Evolutionary conservation across 2,888 invertebrate species (phyloP).

Genomic region (Trisateles emortualis): DNA sequence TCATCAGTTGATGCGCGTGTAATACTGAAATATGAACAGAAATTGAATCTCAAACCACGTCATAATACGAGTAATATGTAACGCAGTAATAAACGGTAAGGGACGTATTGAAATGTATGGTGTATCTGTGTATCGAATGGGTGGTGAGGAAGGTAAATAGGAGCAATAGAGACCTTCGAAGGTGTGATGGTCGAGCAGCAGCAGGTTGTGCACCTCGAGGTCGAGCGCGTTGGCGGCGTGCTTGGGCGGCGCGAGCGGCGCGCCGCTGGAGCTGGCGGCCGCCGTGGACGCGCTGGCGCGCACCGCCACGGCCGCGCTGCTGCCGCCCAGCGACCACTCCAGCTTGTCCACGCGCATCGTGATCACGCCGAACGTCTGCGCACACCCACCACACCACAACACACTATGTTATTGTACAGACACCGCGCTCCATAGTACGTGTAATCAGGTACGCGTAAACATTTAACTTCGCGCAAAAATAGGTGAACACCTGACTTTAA

Average conservation of each 20-base stretch:
- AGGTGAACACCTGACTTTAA: no score
- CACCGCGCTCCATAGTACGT: no score
- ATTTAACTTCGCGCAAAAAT: no score
- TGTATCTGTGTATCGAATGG: no score
- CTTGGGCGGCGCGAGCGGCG: conserved; percentile 85
- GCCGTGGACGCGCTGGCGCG: conserved; percentile 68
- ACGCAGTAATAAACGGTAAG: no score
- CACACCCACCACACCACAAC: background rate
- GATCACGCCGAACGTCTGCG: conserved; percentile 96
- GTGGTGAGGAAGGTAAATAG: no score
- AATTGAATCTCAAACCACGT: no score
- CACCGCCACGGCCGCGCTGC: conserved; percentile 53
- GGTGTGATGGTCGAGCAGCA: conserved; percentile 98
- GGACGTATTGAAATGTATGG: no score
- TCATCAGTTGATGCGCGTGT: conserved; percentile 97
- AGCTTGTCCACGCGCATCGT: conserved; percentile 96
- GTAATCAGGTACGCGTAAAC: no score
- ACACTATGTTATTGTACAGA: no score
- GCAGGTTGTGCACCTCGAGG: conserved; percentile 95
- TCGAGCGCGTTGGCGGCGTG: conserved; percentile 91
- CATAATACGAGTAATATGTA: no score
- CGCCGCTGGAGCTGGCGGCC: conserved; percentile 66
- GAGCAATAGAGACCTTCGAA: conserved; percentile 95
- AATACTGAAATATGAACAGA: conserved; percentile 87
- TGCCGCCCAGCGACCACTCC: conserved; percentile 89